Conservation (phyloP, 2,888 invertebrate genomes). For the Maniola hyperantus region DNA sequence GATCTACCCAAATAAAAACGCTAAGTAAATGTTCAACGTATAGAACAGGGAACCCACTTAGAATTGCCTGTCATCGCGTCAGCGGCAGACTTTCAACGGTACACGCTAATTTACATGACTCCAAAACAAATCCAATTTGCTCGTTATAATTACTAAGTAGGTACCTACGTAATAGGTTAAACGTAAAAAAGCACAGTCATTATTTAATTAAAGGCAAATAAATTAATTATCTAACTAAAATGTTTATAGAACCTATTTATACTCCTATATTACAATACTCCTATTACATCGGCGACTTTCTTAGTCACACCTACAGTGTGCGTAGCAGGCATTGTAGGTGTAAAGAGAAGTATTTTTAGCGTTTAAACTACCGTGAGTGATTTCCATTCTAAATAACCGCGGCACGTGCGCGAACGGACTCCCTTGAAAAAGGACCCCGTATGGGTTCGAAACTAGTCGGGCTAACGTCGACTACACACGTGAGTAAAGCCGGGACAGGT, state of each 20-base stretch:
- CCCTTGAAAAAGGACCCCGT: too few species aligned
- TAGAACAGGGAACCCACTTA: background rate
- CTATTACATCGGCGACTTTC: too few species aligned
- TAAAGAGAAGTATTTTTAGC: too few species aligned
- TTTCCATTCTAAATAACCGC: too few species aligned
- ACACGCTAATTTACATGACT: slow-evolving; percentile 6
- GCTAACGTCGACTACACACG: too few species aligned
- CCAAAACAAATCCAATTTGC: background rate
- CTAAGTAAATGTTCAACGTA: background rate
- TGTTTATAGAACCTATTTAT: background rate
- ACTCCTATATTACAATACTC: background rate
- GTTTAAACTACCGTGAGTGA: too few species aligned
- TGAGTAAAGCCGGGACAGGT: too few species aligned
- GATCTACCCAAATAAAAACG: background rate
- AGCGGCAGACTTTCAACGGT: slow-evolving; percentile 4
- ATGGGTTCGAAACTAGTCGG: too few species aligned
- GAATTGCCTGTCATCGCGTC: slow-evolving; percentile 7
- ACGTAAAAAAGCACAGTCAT: background rate
- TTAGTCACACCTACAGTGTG: too few species aligned
- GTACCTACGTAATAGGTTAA: background rate
- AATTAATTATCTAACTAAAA: background rate
- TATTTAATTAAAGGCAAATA: background rate
- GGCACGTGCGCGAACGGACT: too few species aligned
- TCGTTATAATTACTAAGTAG: background rate
- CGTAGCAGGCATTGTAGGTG: too few species aligned